phyloP scores from a whole-genome alignment of 2,113 vertebrate species.

The Chlorodrepanis virens region DNA sequence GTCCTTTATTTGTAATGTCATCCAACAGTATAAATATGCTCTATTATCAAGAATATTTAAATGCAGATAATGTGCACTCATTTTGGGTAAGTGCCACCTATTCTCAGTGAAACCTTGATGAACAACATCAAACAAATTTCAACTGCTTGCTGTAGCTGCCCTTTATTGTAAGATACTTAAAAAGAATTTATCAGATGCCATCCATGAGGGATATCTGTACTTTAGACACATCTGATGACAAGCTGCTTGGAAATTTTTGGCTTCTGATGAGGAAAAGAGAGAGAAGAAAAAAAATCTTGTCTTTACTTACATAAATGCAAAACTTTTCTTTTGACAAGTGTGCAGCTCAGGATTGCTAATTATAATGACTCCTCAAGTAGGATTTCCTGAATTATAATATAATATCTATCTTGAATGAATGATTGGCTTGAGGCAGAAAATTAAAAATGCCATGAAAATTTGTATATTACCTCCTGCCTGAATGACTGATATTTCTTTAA shows the following conservation, averaged over 20 bases:
- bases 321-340: not conserved
- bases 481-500: not conserved
- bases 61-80: not conserved
- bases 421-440: not conserved
- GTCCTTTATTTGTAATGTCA: not conserved
- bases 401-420: not conserved
- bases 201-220: not conserved
- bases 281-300: not conserved
- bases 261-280: not conserved
- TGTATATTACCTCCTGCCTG: not conserved
- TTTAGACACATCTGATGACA: not conserved
- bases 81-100: not conserved
- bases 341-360: not conserved
- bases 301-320: not conserved
- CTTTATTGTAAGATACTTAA: not conserved
- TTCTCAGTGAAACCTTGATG: not conserved
- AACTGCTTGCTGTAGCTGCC: not conserved
- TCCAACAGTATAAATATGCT: not conserved
- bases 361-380: not conserved
- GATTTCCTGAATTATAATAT: not conserved
- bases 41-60: not conserved
- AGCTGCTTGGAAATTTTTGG: not conserved
- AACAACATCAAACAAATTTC: not conserved
- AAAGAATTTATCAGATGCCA: not conserved
- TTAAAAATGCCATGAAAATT: not conserved